Conservation (phyloP, 2,113 vertebrate species). For the Notarius quadriscutis region DNA sequence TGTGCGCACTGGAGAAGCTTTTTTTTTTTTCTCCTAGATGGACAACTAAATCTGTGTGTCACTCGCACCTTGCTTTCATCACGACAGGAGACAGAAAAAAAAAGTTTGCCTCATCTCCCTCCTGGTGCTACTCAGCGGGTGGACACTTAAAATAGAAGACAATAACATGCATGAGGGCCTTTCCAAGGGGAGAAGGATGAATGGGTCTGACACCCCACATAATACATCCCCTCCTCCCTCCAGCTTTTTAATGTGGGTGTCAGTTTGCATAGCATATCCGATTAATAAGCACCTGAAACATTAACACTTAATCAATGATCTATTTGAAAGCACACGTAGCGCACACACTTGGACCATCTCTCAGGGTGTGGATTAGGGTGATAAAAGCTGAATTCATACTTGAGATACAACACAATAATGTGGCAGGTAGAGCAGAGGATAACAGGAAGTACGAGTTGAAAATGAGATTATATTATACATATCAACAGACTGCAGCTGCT, state of each 20-base stretch:
- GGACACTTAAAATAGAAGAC: slow-evolving; percentile 69
- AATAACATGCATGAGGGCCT: slow-evolving; percentile 68
- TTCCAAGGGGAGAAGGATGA: slow-evolving; percentile 38
- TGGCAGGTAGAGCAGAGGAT: slow-evolving; percentile 28
- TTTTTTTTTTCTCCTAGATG: slow-evolving; percentile 34
- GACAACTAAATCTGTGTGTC: slow-evolving; percentile 58
- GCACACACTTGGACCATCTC: slow-evolving; percentile 6
- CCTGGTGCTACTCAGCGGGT: slow-evolving; percentile 49
- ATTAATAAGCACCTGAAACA: slow-evolving; percentile 31
- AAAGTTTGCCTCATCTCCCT: slow-evolving; percentile 59
- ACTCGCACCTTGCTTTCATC: slow-evolving; percentile 61
- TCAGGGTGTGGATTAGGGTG: neutral
- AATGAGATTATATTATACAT: neutral
- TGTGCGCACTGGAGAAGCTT: slow-evolving; percentile 45
- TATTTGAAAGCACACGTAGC: slow-evolving; percentile 33
- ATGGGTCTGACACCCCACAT: slow-evolving; percentile 20
- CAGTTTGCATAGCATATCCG: slow-evolving; percentile 8
- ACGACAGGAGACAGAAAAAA: slow-evolving; percentile 58
- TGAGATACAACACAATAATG: slow-evolving; percentile 36
- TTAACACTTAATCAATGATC: slow-evolving; percentile 40
- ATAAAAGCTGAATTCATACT: slow-evolving; percentile 35
- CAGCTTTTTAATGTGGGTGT: slow-evolving; percentile 26
- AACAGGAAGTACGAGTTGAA: slow-evolving; percentile 36
- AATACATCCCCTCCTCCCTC: slow-evolving; percentile 1
- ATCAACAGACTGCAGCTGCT: too few relatives aligned